Evolutionary conservation across 2,888 invertebrate species (phyloP), one percentile per base, ranked within the genome.

Genomic region (Plagodis pulveraria): DNA sequence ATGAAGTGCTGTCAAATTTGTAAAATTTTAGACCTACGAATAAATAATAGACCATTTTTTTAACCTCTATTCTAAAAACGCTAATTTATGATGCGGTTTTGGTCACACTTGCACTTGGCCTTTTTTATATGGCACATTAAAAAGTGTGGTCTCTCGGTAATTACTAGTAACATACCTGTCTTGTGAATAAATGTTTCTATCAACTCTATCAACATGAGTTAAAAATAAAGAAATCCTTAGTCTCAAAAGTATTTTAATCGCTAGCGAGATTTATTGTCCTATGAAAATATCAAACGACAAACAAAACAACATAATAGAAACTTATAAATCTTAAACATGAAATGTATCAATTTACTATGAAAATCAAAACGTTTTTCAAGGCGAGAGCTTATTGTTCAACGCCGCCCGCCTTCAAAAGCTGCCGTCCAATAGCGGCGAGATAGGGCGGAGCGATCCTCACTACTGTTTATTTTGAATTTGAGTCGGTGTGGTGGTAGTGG

Each of bases 281-380:
- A 63, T 65, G 65, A 70, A 71, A 73, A 73, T 69, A 69, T 71
- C 73, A 71, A 74, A 74, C 74, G 72, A 70, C 62, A 56, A 70
- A 69, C 69, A 69, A 69, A 67, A 72, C 67, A 56, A 61, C 56
- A 61, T 61, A 66, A 68, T 67, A 70, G 76, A 71, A 74, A 73
- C 77, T 72, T 65, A 72, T 73, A 74, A 76, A 74, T 70, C 70
- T 71, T 66, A 73, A 68, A 73, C 72, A 71, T 73, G 66, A 73
- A 78, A 77, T 82, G 83, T 85, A 84, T 84, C 83, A 81, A 71
- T 81, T 84, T 83, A 78, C 77, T 69, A 62, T 75, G 74, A 73
- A 79, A 77, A 80, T 77, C 74, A 75, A 77, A 73, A 73, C 60
- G 68, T 70, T 60, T 51, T 46, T 56, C 49, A 56, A 53, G 60